These are phyloP conservation scores for Anthopleura xanthogrammica DNA, from an alignment of 92 coral and sea anemone species.

Conservation along the genomic window DNA sequence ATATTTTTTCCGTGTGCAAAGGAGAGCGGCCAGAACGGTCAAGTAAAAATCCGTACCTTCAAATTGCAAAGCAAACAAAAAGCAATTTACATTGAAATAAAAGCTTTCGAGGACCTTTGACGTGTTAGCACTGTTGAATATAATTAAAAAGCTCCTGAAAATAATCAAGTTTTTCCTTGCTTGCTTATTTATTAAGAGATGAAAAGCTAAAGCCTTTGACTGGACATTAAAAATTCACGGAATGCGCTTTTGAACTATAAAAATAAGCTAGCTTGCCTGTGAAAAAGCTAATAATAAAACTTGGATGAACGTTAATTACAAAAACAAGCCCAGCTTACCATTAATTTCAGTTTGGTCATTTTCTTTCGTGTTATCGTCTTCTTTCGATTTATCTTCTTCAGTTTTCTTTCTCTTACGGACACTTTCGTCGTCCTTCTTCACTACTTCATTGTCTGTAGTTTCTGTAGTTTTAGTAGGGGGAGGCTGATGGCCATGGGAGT, in stretches of 20 bases:
- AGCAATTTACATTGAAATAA: background rate
- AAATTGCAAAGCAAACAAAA: slow-evolving; percentile 19
- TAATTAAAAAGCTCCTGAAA: slow-evolving; percentile 31
- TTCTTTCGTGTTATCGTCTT: slow-evolving; percentile 9
- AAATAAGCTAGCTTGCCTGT: background rate
- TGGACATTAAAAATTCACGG: background rate
- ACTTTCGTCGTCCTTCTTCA: slow-evolving; percentile 44
- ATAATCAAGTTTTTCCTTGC: background rate
- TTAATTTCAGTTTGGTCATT: slow-evolving; percentile 4
- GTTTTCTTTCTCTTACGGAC: slow-evolving; percentile 62
- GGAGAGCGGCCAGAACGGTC: background rate
- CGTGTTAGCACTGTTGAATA: slow-evolving; percentile 26
- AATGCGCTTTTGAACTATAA: background rate
- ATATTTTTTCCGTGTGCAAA: background rate
- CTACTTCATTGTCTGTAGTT: slow-evolving; percentile 38
- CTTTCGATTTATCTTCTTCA: slow-evolving; percentile 45
- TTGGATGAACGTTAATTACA: background rate
- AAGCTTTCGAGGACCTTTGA: slow-evolving; percentile 19
- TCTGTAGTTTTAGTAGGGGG: slow-evolving; percentile 32
- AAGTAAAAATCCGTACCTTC: background rate
- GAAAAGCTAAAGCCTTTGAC: background rate
- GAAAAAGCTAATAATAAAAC: background rate
- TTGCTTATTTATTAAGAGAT: background rate
- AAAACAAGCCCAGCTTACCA: background rate
- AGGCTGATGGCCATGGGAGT: slow-evolving; percentile 66